A percentile compares a stretch with the other conserved stretches of the same genome.
phyloP scores from a whole-genome alignment of 2,797 vertebrate species.

The Ctenopoma kingsleyae region DNA sequence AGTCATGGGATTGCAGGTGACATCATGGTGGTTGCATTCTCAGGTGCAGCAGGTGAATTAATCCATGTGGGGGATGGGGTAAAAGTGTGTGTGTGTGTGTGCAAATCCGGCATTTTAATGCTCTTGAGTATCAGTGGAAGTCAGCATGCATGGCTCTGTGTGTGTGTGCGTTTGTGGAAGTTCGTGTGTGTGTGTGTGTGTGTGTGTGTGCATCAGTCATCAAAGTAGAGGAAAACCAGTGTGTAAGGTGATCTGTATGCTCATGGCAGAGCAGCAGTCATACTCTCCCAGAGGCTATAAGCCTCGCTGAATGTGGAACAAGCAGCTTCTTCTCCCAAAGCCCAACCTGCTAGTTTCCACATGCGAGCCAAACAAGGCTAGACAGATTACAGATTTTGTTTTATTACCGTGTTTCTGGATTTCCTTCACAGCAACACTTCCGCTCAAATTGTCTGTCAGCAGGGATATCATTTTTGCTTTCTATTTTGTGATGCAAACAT shows the following conservation, averaged over 20 bases:
- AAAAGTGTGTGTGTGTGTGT: conserved; percentile 36
- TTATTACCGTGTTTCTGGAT: conserved; percentile 56
- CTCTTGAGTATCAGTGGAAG: conserved; percentile 45
- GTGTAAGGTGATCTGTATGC: conserved; percentile 81
- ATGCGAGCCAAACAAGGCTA: conserved; percentile 31
- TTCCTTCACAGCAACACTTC: conserved; percentile 33
- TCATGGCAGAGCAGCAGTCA: conserved; percentile 71
- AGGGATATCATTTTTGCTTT: conserved; percentile 24
- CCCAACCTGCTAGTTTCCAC: conserved; percentile 44
- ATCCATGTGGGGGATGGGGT: conserved; percentile 74
- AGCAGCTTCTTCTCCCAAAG: conserved; percentile 64
- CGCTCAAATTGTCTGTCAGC: conserved; percentile 34
- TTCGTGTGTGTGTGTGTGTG: conserved; percentile 10
- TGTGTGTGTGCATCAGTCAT: conserved; percentile 63
- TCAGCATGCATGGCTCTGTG: conserved; percentile 34
- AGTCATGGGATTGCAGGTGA: conserved; percentile 78
- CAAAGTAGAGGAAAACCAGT: conserved; percentile 75
- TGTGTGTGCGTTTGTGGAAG: conserved; percentile 19
- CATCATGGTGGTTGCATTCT: conserved; percentile 76
- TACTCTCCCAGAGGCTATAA: conserved; percentile 81
- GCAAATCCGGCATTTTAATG: conserved; percentile 36
- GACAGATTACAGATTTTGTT: conserved; percentile 60
- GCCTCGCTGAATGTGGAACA: conserved; percentile 82
- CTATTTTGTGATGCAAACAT: conserved; percentile 46
- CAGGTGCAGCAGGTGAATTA: conserved; percentile 82